phyloP scores from a whole-genome alignment of 2,888 invertebrate genomes.

The Salticus scenicus region DNA sequence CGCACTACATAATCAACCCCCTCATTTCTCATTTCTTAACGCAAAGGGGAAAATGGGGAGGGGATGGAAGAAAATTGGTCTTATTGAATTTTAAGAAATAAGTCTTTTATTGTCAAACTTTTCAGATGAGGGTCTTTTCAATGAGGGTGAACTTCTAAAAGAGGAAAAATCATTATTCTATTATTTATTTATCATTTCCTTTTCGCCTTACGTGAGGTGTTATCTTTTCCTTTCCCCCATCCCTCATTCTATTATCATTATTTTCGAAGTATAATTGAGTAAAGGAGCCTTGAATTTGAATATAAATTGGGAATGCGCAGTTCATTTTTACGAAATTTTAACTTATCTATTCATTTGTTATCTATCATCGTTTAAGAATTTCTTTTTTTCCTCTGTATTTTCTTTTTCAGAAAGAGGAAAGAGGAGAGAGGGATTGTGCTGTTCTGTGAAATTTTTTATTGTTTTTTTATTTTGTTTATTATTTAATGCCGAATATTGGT shows the following conservation, averaged over 20 bases:
- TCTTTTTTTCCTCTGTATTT: neutral
- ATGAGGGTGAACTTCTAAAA: neutral
- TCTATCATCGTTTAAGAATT: conserved; percentile 1
- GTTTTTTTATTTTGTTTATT: neutral
- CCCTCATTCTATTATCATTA: conserved; percentile 3
- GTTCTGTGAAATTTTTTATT: neutral
- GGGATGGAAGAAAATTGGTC: too few relatives aligned
- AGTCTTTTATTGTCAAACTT: conserved; percentile 66
- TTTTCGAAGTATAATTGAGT: conserved; percentile 12
- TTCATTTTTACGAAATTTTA: neutral
- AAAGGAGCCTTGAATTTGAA: neutral
- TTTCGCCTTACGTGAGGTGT: neutral
- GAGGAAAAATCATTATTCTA: conserved; percentile 7
- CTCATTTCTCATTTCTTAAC: neutral
- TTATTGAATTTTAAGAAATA: conserved; percentile 69
- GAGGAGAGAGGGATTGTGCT: neutral
- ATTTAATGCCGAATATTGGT: neutral
- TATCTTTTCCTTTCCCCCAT: neutral
- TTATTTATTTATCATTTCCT: conserved; percentile 10
- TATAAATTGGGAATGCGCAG: conserved; percentile 10
- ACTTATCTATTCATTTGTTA: conserved; percentile 15
- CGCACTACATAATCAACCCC: neutral
- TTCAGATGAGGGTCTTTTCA: conserved; percentile 30
- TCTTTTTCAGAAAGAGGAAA: neutral
- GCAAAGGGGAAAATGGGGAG: neutral